Base-by-base conservation (phyloP, 1,140 invertebrate genomes). In the Protaetia brevitarsis region DNA sequence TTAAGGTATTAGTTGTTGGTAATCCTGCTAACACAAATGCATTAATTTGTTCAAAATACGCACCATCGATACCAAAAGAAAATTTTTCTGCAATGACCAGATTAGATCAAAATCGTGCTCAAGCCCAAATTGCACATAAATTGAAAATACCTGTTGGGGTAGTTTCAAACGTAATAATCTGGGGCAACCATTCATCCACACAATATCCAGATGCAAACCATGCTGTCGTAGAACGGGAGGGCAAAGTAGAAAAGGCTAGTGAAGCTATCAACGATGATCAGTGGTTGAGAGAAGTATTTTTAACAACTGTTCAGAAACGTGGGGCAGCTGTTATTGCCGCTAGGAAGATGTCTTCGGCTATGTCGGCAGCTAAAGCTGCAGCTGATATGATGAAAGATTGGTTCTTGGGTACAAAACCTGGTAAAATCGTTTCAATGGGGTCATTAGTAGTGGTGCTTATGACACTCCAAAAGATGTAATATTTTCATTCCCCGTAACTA, bases 1-100 rank as follows among this genome's bases (percentile, higher is more conserved):
- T 98, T 13, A 98, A 98, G 82, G 92, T 97, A 16, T 81, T 99
- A 13, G 97, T 99, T 41, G 97, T 99, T 74, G 98, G 98, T 31
- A 99, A 99, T 81, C 98, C 98, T 56, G 98, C 98, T 0, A 99
- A 99, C 77, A 99, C 98, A 0, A 99, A 99, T 84, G 97, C 97
- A 13, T 82, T 97, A 7, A 95, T 99, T 70, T 96, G 94, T 75
- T 92, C 94, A 2, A 93, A 95, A 75, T 98, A 97, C 80, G 96
- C 96, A n/a, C 96, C 95, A 29, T 95, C 93, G 2, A 99, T 99
- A 79, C 97, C 97, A 11, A 90, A 90, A 70, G 88, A 95, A 78
- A 99, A 99, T 79, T 99, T 99, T 78, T 93, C 94, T 56, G 97
- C 97, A n/a, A 96, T 99, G 92, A 99, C 98, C 0, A 86, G 98